Evolutionary conservation across 2,888 invertebrate genomes (phyloP), one percentile per base, ranked within the genome.

Genomic region (Caenorhabditis sinica): DNA sequence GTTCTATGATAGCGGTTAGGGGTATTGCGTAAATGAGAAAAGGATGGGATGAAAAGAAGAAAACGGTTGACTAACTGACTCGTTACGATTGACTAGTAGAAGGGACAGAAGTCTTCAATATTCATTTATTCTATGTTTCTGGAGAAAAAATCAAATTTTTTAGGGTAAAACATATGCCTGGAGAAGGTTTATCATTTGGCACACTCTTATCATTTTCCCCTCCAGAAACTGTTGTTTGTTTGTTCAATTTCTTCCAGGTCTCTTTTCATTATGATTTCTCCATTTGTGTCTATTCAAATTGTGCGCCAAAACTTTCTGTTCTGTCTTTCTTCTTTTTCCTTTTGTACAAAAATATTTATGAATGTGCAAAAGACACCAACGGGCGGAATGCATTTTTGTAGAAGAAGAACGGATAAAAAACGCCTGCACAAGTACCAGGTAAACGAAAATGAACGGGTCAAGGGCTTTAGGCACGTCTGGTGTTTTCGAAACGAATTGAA

Each of bases 1-100:
- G 72, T 43, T 15, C 65, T 72, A 36, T 80, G 80, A 80, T 80
- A 80, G 80, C 80, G 80, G 80, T 80, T 80, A 65, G 80, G 65
- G 58, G 58, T 36, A 80, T 80, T 80, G 80, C 80, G 80, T 72
- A 56, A 49, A 65, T 53, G 56, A 30, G 30, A 43, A 65, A 45
- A 1, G 58, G 11, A 25, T 51, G 33, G 56, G 65, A 23, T 6
- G 30, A 60, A 74, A 74, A 65, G 63, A 65, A 60, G 68, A 76
- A 45, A 43, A 36, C 20, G 43, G 60, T 66, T 30, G 75, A 30
- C 23, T 49, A 20, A 49, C 49, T 20, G 40, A 40, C 40, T 40
- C 11, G 40, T 40, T 40, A 11, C 33, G 33, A 36, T 36, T 6
- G n/a, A n/a, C n/a, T 9, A 40, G 40, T 6, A 13, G 40, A 40